These are phyloP conservation scores for Antennarius maculatus DNA, from an alignment of 2,797 vertebrate species.

Conservation along the genomic window DNA sequence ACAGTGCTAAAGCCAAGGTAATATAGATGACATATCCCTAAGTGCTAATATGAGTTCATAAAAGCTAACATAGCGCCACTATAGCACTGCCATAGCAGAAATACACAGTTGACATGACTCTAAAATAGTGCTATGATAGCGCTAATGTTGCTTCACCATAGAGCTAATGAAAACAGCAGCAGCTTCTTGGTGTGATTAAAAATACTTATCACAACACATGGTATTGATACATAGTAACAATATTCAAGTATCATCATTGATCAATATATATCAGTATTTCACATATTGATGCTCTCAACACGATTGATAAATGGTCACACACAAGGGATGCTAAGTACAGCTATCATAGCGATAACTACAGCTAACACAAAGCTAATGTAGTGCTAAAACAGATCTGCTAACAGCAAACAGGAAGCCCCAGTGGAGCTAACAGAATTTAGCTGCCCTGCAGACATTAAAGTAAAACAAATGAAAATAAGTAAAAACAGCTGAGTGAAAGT, in stretches of 20 bases:
- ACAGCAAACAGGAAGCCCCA: neutral
- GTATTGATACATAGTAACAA: neutral
- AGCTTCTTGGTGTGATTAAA: neutral
- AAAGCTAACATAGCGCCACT: neutral
- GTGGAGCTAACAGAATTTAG: constrained; percentile 1
- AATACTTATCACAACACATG: neutral
- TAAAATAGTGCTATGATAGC: neutral
- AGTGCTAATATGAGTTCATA: neutral
- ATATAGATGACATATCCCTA: no score
- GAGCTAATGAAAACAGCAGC: neutral
- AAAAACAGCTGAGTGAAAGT: constrained; percentile 3
- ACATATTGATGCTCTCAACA: neutral
- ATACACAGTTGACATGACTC: neutral
- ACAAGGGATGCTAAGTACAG: neutral
- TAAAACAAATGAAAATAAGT: constrained; percentile 11
- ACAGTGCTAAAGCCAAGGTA: no score
- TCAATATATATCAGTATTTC: neutral
- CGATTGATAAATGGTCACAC: no score
- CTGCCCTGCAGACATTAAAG: constrained; percentile 1
- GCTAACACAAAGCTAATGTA: neutral
- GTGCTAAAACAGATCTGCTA: neutral
- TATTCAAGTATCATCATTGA: neutral
- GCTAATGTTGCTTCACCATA: neutral
- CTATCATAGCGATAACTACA: neutral
- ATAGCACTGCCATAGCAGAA: neutral